Evolutionary conservation across 2,113 vertebrate genomes (phyloP).

Genomic region (Gambusia affinis): DNA sequence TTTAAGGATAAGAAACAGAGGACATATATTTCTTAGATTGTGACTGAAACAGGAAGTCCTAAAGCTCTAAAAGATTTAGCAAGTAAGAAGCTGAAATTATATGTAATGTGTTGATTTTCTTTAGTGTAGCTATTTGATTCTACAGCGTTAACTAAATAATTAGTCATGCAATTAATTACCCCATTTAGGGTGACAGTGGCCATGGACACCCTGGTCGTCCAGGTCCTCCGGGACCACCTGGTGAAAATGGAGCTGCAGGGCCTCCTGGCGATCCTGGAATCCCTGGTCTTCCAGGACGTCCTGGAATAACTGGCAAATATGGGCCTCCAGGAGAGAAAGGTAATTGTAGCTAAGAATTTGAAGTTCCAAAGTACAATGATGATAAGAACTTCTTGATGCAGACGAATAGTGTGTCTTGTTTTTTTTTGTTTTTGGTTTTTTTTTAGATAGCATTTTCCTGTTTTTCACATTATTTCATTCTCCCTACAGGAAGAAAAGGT

Average conservation of each 20-base stretch:
- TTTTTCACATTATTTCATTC: slow-evolving; percentile 8
- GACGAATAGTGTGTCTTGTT: neutral
- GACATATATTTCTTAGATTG: no score
- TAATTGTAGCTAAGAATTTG: slow-evolving; percentile 1
- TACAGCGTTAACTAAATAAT: no score
- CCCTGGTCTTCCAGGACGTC: slow-evolving; percentile 65
- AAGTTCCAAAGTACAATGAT: neutral
- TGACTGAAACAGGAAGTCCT: no score
- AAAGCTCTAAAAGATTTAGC: no score
- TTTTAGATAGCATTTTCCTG: neutral
- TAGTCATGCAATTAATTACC: no score
- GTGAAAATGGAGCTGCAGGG: slow-evolving; percentile 61
- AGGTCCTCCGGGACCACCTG: slow-evolving; percentile 60
- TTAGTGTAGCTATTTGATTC: no score
- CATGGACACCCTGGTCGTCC: slow-evolving; percentile 52
- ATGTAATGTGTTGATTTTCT: no score
- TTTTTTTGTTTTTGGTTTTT: no score
- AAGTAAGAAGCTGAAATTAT: no score
- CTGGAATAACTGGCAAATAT: slow-evolving; percentile 72
- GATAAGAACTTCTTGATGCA: neutral
- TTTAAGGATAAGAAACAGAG: no score
- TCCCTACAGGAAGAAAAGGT: slow-evolving; percentile 60
- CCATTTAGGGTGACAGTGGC: slow-evolving; percentile 65
- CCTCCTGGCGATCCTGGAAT: slow-evolving; percentile 72
- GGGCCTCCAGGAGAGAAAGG: slow-evolving; percentile 61